Percentiles rank a stretch among this genome's conserved stretches.
phyloP scores from a whole-genome alignment of 2,888 invertebrate species.

The Orthonevra nobilis region DNA sequence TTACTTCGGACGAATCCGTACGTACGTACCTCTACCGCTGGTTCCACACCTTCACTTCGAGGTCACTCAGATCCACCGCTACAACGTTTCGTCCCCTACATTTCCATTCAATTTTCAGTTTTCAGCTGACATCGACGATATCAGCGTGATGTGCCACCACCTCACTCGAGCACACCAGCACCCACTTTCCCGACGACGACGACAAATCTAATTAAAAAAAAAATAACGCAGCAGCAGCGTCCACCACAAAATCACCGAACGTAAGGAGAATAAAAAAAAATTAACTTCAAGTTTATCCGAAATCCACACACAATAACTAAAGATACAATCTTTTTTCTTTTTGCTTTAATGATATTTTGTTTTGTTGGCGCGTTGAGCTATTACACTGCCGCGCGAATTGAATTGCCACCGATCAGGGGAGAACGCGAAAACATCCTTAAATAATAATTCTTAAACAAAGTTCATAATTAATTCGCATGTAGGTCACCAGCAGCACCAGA shows the following conservation, averaged over 20 bases:
- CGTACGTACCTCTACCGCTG: conserved; percentile 53
- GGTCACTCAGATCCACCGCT: conserved; percentile 46
- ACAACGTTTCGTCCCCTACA: conserved; percentile 37
- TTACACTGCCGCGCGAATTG: conserved; percentile 31
- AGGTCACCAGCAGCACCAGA: conserved; percentile 69
- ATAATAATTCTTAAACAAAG: conserved; percentile 45
- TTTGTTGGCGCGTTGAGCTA: conserved; percentile 49
- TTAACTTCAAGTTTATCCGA: conserved; percentile 9
- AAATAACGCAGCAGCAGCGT: conserved; percentile 54
- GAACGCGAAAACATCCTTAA: conserved; percentile 16
- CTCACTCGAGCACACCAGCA: conserved; percentile 31
- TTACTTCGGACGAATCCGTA: background rate
- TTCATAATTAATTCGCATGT: conserved; percentile 69
- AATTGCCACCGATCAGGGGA: conserved; percentile 26
- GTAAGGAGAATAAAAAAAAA: conserved; percentile 1
- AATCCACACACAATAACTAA: conserved; percentile 29
- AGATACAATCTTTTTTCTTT: background rate
- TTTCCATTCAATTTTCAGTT: conserved; percentile 28
- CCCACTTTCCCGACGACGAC: conserved; percentile 34
- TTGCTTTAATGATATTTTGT: conserved; percentile 18
- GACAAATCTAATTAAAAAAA: conserved; percentile 68
- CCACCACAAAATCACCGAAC: conserved; percentile 27
- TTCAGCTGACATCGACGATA: conserved; percentile 32
- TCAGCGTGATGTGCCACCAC: conserved; percentile 36
- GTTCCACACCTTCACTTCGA: conserved; percentile 48